Evolutionary conservation across 1,140 invertebrate genomes (phyloP), one percentile per base, ranked within the genome.

Genomic region (Ephestia elutella): DNA sequence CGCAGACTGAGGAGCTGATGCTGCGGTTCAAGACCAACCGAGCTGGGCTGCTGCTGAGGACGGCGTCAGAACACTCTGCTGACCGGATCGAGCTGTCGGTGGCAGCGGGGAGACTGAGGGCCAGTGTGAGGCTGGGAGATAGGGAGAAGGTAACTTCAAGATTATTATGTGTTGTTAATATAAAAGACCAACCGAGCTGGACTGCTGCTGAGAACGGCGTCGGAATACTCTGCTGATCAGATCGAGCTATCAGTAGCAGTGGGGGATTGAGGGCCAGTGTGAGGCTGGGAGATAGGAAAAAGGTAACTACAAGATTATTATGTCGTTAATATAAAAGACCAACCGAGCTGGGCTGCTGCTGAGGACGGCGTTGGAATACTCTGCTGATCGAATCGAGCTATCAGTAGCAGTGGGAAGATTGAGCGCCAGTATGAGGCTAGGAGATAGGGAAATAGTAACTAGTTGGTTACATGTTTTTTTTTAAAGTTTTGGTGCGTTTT

Each of bases 1-100:
- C 96, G 0, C 96, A 99, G 86, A 96, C 96, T 0, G 98, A 99
- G 84, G 96, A 98, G 78, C 90, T 99, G 30, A 91, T 94, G 20
- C 87, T 99, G 17, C 90, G 97, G 30, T 98, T 99, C 85, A 92
- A 94, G 66, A 99, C 97, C 3, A 93, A 91, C 10, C 91, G 93
- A 70, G 93, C 95, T 0, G 93, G 95, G 9, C 83, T 96, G 15
- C 86, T 96, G 21, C 82, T 96, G 59, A 89, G 94, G 30, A 95
- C 94, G 5, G 93, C 93, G 44, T 92, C 94, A 0, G 93, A 95
- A 49, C 92, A 93, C 69, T 93, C 93, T 0, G 91, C 92, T 5
- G 96, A 97, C 79, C 90, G 93, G 32, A 90, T 98, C 55, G 95
- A 97, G 82, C 90, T 98, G 54, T 94, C 94, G 2, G 89, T 98